These are phyloP conservation scores for Calyptomena viridis DNA, from an alignment of 2,113 vertebrate genomes.

Conservation along the genomic window DNA sequence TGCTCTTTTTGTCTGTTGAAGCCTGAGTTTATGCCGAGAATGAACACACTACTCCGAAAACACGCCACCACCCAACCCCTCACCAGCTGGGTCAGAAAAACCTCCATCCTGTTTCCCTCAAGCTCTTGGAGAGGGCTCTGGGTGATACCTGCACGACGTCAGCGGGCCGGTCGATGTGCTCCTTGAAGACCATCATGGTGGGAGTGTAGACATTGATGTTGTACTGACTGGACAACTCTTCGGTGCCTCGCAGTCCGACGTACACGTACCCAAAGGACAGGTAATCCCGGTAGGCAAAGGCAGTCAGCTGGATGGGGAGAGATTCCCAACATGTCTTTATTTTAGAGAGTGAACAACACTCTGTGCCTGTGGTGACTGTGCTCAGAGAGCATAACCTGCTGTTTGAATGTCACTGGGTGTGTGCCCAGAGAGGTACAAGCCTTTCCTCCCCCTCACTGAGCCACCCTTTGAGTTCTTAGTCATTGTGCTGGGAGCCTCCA, in stretches of 20 bases:
- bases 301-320: conserved; percentile 77
- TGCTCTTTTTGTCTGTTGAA: neutral
- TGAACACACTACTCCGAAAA: neutral
- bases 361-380: neutral
- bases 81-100: accelerated
- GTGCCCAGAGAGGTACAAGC: neutral
- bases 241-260: conserved; percentile 81
- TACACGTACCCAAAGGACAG: conserved; percentile 92
- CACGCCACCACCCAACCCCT: neutral
- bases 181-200: conserved; percentile 92
- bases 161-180: conserved; percentile 82
- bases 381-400: accelerated
- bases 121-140: neutral
- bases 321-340: accelerated
- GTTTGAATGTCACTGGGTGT: neutral
- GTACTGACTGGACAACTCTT: conserved; percentile 83
- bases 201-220: conserved; percentile 88
- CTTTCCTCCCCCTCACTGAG: neutral
- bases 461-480: neutral
- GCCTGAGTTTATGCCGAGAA: neutral
- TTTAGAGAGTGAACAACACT: neutral
- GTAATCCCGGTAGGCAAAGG: conserved; percentile 91
- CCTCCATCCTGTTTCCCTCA: accelerated
- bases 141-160: conserved; percentile 87
- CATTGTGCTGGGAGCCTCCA: accelerated